phyloP scores from a whole-genome alignment of 1,140 invertebrate genomes.

The Drosophila eugracilis region DNA sequence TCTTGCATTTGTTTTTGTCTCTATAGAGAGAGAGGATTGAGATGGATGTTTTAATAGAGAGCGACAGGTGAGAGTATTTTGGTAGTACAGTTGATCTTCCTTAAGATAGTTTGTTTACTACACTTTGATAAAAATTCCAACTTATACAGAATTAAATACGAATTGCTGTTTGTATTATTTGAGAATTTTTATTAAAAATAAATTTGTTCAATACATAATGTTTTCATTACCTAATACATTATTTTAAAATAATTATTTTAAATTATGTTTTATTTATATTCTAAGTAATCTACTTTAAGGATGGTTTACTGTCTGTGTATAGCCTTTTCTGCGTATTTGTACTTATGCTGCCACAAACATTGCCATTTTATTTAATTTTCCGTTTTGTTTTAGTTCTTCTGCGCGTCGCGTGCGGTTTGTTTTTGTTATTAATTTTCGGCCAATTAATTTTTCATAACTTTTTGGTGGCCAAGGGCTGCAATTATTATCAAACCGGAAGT shows the following conservation, averaged over 20 bases:
- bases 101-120: not conserved
- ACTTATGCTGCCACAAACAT: conserved; percentile 41
- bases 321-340: too few relatives aligned
- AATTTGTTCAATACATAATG: too few relatives aligned
- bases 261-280: too few relatives aligned
- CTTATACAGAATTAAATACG: too few relatives aligned
- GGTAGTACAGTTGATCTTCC: conserved; percentile 1
- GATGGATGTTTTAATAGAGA: conserved; percentile 18
- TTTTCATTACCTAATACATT: too few relatives aligned
- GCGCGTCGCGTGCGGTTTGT: conserved; percentile 54
- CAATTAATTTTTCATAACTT: conserved; percentile 22
- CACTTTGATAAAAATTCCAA: too few relatives aligned
- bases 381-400: conserved; percentile 70
- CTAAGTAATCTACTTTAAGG: too few relatives aligned
- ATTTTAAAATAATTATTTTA: too few relatives aligned
- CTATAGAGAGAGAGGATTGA: not conserved
- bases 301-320: too few relatives aligned
- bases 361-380: conserved; percentile 40
- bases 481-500: conserved; percentile 11
- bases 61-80: conserved; percentile 24
- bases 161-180: too few relatives aligned
- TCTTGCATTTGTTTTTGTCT: conserved; percentile 17
- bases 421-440: conserved; percentile 45
- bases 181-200: not conserved
- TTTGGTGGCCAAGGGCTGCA: not conserved